phyloP scores from a whole-genome alignment of 2,797 vertebrate genomes.

The Rhinella marina region DNA sequence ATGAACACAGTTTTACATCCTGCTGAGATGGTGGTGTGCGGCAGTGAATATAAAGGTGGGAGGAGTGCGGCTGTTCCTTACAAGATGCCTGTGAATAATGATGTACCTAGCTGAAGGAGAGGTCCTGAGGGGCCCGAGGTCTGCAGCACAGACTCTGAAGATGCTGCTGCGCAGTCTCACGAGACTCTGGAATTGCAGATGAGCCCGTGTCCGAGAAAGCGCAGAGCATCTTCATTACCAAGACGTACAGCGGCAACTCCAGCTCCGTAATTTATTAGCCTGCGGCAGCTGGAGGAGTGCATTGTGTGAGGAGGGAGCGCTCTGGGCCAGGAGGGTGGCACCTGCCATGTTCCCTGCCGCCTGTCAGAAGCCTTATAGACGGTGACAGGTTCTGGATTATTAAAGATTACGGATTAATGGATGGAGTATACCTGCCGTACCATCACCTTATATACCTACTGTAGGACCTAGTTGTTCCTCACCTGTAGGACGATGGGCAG shows the following conservation, averaged over 20 bases:
- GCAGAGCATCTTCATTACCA: slow-evolving; percentile 36
- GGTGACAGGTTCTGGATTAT: not conserved
- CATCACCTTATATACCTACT: no score
- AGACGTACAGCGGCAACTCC: not conserved
- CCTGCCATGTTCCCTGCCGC: not conserved
- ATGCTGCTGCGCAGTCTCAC: not conserved
- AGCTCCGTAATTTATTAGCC: not conserved
- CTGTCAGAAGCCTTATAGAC: not conserved
- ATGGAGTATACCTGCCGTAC: no score
- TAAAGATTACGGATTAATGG: not conserved
- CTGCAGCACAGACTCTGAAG: not conserved
- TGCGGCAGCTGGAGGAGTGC: not conserved
- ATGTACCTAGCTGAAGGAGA: not conserved
- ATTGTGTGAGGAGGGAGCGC: not conserved
- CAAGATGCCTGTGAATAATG: not conserved
- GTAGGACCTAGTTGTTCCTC: slow-evolving; percentile 10
- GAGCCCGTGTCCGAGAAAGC: slow-evolving; percentile 24
- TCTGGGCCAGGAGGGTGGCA: not conserved
- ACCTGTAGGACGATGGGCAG: slow-evolving; percentile 96
- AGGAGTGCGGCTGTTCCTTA: not conserved
- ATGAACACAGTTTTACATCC: not conserved
- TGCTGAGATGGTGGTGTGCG: not conserved
- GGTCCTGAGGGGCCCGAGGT: not conserved
- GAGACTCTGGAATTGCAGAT: slow-evolving; percentile 11
- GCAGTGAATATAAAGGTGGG: no score